Evolutionary conservation across 2,888 invertebrate species (phyloP).

Genomic region (Notodonta ziczac): DNA sequence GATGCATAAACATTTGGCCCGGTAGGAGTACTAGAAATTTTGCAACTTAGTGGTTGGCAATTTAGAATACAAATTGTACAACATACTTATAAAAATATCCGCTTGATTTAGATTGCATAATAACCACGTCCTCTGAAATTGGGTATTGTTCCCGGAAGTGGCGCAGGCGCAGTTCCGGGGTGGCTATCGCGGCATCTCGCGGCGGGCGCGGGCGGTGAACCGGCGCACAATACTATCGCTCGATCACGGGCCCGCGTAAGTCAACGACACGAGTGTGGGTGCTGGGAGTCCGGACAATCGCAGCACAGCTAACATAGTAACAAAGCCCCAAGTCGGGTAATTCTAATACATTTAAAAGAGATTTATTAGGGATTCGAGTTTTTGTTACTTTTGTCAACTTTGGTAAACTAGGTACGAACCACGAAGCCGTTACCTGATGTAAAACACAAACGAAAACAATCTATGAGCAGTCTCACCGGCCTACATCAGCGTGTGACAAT

Average conservation of each 20-base stretch:
- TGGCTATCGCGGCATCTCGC: constrained; percentile 1
- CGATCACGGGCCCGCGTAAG: background rate
- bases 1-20: too few relatives aligned
- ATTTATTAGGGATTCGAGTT: too few relatives aligned
- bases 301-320: too few relatives aligned
- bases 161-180: constrained; percentile 15
- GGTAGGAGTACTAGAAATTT: background rate
- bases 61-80: background rate
- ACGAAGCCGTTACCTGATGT: too few relatives aligned
- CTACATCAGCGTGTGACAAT: too few relatives aligned
- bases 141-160: constrained; percentile 15
- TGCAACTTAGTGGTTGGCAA: background rate
- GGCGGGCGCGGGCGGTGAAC: background rate
- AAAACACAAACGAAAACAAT: too few relatives aligned
- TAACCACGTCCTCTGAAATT: background rate
- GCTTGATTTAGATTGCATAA: constrained; percentile 1
- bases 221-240: background rate
- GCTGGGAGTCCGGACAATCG: too few relatives aligned
- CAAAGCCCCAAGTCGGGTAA: too few relatives aligned
- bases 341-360: too few relatives aligned
- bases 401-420: too few relatives aligned
- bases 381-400: too few relatives aligned
- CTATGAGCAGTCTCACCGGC: too few relatives aligned
- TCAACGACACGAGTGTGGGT: background rate
- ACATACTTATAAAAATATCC: background rate